phyloP scores from a whole-genome alignment of 2,888 invertebrate genomes.

The Scotopteryx bipunctaria region DNA sequence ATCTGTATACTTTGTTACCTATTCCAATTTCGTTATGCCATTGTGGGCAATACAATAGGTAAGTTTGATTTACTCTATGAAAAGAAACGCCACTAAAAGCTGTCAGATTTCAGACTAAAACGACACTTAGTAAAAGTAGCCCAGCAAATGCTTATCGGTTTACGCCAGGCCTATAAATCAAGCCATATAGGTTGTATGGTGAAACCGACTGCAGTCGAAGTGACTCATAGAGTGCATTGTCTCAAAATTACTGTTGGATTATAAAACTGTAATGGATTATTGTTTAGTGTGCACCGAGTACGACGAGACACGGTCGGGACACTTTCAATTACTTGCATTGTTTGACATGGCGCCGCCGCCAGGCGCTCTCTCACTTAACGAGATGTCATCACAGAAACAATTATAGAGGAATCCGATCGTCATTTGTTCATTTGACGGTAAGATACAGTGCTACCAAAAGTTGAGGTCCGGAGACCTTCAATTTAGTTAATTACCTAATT shows the following conservation, averaged over 20 bases:
- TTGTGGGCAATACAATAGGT: too few relatives aligned
- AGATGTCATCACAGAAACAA: conserved; percentile 29
- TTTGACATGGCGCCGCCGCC: conserved; percentile 41
- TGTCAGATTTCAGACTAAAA: too few relatives aligned
- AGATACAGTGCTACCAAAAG: background rate
- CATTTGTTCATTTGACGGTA: conserved; percentile 10
- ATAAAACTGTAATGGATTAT: conserved; percentile 74
- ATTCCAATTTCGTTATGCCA: too few relatives aligned
- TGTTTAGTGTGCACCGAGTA: conserved; percentile 58
- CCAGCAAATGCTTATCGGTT: background rate
- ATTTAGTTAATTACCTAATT: too few relatives aligned
- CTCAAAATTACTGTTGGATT: conserved; percentile 61
- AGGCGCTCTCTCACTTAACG: conserved; percentile 27
- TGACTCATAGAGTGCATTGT: conserved; percentile 66
- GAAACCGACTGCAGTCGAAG: conserved; percentile 32
- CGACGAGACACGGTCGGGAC: conserved; percentile 55
- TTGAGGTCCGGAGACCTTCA: too few relatives aligned
- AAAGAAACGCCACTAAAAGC: too few relatives aligned
- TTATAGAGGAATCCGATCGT: conserved; percentile 8
- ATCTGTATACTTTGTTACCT: too few relatives aligned
- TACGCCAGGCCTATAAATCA: conserved; percentile 22
- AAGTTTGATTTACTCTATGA: too few relatives aligned
- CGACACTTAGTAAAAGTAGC: too few relatives aligned
- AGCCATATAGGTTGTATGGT: conserved; percentile 22
- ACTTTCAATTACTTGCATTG: conserved; percentile 74